phyloP scores from a whole-genome alignment of 2,113 vertebrate genomes.

The Paratilapia polleni region DNA sequence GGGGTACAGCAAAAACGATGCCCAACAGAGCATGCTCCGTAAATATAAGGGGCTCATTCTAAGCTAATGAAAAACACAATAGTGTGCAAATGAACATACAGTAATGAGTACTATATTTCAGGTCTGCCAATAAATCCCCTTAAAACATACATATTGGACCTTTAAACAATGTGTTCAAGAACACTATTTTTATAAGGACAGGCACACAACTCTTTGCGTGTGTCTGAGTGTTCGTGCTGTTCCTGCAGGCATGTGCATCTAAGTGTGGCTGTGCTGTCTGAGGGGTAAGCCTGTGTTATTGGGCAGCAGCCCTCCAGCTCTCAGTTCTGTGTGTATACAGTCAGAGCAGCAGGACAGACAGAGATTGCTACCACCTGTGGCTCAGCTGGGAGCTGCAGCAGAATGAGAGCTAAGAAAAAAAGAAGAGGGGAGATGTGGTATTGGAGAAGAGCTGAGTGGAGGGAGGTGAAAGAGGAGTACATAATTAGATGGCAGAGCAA shows the following conservation, averaged over 20 bases:
- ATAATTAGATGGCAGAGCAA: constrained; percentile 74
- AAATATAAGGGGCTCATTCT: background rate
- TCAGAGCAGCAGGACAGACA: constrained; percentile 51
- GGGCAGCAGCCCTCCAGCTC: constrained; percentile 50
- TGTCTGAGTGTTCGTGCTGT: background rate
- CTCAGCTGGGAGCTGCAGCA: constrained; percentile 66
- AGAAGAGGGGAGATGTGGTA: constrained; percentile 6
- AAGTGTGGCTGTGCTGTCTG: constrained; percentile 37
- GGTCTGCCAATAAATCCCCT: background rate
- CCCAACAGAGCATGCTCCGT: background rate
- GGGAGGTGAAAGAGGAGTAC: constrained; percentile 67
- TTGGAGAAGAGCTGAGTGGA: constrained; percentile 46
- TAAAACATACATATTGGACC: background rate
- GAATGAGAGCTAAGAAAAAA: constrained; percentile 39
- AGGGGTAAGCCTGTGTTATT: constrained; percentile 65
- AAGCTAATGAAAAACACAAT: background rate
- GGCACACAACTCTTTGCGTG: background rate
- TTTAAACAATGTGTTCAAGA: background rate
- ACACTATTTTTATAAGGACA: background rate
- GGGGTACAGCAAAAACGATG: background rate
- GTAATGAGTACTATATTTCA: background rate
- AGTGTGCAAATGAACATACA: background rate
- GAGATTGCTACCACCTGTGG: constrained; percentile 76
- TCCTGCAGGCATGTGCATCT: constrained; percentile 14
- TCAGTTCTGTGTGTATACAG: constrained; percentile 47